Base-by-base conservation (phyloP, 2,113 vertebrate genomes). In the Laticauda colubrina region DNA sequence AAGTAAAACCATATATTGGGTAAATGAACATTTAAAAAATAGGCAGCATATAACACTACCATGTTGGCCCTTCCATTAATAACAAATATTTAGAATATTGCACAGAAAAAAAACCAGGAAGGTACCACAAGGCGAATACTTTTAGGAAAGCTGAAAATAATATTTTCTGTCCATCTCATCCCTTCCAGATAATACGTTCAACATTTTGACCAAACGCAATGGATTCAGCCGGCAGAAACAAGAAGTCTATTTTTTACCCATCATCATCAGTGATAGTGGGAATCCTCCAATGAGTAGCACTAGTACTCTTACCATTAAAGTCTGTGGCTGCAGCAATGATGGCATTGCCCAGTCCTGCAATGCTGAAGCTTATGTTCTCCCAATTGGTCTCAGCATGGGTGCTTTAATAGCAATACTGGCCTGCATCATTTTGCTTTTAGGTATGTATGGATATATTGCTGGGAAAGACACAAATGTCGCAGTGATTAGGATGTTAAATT, bases 301-400 rank as follows among this genome's bases (percentile, higher is more conserved):
- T 92, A 98, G 99, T 96, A 99, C 99, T 2, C 97, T 99, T 94
- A 99, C 99, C 89, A 99, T 99, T 94, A 98, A 99, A 2, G 99
- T 99, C 64, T 99, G 99, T 23, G 99, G 99, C 53, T 99, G 99
- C 96, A 99, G 98, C 97, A 99, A 95, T 53, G 99, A 99, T 0
- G 99, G 99, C 0, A 96, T 96, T 0, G 98, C 99, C 24, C 99
- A 99, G 97, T 99, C 99, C 43, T 99, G 99, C 95, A 99, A 99
- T 0, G 99, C 98, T 0, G 99, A 99, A 97, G 99, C 99, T 61
- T 99, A 98, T 1, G 98, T 99, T 39, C 97, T 99, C 89, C 99
- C 99, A 0, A 99, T 99, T n/a, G 99, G 99, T 43, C 98, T 99
- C 94, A 99, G 99, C 94, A 99, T 99, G 99, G 99, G 99, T 55